Evolutionary conservation across 1,140 invertebrate species (phyloP).

Genomic region (Atta cephalotes): DNA sequence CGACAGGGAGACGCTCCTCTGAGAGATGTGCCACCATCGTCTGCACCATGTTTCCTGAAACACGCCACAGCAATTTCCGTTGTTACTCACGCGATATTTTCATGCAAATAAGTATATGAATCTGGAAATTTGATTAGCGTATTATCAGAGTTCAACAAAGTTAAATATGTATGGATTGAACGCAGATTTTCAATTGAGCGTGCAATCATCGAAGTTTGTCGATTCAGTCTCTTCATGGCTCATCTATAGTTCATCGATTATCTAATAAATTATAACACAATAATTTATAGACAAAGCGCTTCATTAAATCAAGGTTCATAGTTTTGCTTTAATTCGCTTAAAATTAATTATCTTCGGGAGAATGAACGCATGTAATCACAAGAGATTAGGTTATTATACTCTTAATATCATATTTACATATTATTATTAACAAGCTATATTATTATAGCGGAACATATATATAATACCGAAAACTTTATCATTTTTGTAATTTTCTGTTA

Average conservation of each 20-base stretch:
- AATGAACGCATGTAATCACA: not conserved
- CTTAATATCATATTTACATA: not conserved
- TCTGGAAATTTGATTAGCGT: not conserved
- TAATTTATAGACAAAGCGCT: slow-evolving; percentile 15
- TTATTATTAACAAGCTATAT: not conserved
- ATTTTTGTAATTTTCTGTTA: not conserved
- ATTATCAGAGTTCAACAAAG: slow-evolving; percentile 18
- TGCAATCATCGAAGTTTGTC: not conserved
- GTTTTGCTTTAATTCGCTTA: slow-evolving; percentile 25
- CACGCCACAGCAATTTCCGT: slow-evolving; percentile 30
- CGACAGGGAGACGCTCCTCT: slow-evolving; percentile 79
- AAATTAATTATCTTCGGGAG: not conserved
- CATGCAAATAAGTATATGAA: not conserved
- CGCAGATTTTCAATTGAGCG: slow-evolving; percentile 28
- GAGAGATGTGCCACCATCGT: slow-evolving; percentile 83
- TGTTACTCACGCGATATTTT: not conserved
- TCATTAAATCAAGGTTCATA: not conserved
- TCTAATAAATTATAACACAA: slow-evolving; percentile 31
- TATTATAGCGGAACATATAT: not conserved
- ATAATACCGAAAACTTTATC: not conserved
- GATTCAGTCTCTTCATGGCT: not conserved
- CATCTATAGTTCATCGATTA: slow-evolving; percentile 24
- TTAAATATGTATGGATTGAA: not conserved
- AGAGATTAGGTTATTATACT: not conserved
- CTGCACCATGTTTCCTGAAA: slow-evolving; percentile 85